phyloP scores from a whole-genome alignment of 2,888 invertebrate genomes.

The Agapostemon virescens region DNA sequence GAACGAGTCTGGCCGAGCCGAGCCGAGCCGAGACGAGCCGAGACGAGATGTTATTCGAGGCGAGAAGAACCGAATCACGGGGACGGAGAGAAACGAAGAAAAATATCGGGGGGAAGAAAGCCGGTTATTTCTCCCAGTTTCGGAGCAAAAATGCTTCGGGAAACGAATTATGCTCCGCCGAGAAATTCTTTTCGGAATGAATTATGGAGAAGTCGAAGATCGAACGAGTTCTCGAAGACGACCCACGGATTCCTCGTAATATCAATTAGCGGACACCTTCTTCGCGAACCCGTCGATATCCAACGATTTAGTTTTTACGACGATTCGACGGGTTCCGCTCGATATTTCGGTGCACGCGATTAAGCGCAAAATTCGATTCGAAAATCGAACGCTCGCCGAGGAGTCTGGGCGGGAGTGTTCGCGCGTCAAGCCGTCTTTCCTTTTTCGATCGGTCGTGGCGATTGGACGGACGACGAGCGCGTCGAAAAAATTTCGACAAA shows the following conservation, averaged over 20 bases:
- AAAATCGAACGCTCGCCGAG: too few species aligned
- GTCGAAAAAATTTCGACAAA: slow-evolving; percentile 26
- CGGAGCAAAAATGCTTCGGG: slow-evolving; percentile 33
- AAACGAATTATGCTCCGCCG: slow-evolving; percentile 23
- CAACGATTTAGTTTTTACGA: background rate
- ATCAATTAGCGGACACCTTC: background rate
- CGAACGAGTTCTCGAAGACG: background rate
- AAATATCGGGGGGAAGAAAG: slow-evolving; percentile 34
- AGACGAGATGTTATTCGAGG: slow-evolving; percentile 38
- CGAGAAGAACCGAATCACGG: slow-evolving; percentile 47
- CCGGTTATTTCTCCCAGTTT: slow-evolving; percentile 30
- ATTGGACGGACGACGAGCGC: background rate
- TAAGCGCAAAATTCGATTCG: too few species aligned
- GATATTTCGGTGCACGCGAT: too few species aligned
- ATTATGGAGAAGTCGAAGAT: slow-evolving; percentile 19
- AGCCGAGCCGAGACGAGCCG: background rate
- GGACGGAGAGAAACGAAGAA: slow-evolving; percentile 29
- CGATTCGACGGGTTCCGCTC: too few species aligned
- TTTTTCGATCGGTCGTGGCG: background rate
- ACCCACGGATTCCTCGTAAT: background rate
- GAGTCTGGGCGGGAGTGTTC: too few species aligned
- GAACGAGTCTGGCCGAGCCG: slow-evolving; percentile 13
- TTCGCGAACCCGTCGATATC: background rate
- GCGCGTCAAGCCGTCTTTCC: background rate
- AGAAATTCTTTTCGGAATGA: slow-evolving; percentile 39